Evolutionary conservation across 2,888 invertebrate species (phyloP).

Genomic region (Cantharis rustica): DNA sequence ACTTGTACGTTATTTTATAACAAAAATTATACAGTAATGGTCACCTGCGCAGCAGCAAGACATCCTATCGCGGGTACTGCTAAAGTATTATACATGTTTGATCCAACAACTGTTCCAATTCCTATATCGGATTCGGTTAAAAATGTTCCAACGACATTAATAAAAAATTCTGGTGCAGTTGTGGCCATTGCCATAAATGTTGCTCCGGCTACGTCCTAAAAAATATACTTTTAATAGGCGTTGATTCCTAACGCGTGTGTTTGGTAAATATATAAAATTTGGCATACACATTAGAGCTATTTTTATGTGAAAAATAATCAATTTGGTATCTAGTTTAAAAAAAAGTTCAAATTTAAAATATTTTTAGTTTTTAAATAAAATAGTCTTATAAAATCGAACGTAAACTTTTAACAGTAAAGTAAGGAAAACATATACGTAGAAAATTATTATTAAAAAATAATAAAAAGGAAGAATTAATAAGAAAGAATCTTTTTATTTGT

Average conservation of each 20-base stretch:
- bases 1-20: not conserved
- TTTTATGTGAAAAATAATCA: not conserved
- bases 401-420: too few species aligned
- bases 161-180: slow-evolving; percentile 92
- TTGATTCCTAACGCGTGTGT: not conserved
- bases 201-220: slow-evolving; percentile 89
- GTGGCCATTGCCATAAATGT: slow-evolving; percentile 97
- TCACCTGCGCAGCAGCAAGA: slow-evolving; percentile 72
- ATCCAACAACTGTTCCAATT: slow-evolving; percentile 85
- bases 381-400: too few species aligned
- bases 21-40: slow-evolving; percentile 6
- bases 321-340: not conserved
- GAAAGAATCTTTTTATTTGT: too few species aligned
- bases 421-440: too few species aligned
- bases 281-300: not conserved
- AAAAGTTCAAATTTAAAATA: not conserved
- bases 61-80: slow-evolving; percentile 84
- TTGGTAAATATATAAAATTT: not conserved
- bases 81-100: slow-evolving; percentile 84
- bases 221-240: not conserved
- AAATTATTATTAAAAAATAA: too few species aligned
- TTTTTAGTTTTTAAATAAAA: not conserved
- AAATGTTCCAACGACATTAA: slow-evolving; percentile 87
- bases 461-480: too few species aligned
- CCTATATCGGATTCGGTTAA: slow-evolving; percentile 83